Evolutionary conservation across 2,888 invertebrate genomes (phyloP).

Genomic region (Busseola fusca): DNA sequence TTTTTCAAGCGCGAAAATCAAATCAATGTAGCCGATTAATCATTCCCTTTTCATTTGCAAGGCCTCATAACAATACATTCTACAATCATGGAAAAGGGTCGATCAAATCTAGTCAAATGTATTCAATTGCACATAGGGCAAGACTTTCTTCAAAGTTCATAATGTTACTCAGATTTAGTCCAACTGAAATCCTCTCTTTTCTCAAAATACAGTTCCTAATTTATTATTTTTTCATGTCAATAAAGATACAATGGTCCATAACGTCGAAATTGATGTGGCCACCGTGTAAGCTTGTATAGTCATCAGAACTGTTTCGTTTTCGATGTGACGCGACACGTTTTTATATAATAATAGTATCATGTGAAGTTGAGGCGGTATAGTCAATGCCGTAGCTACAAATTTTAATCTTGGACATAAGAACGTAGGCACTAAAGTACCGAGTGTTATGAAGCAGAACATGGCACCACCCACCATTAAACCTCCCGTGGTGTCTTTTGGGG

Average conservation of each 20-base stretch:
- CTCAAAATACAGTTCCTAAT: neutral
- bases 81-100: neutral
- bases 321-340: slow-evolving; percentile 58
- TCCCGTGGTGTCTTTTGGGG: slow-evolving; percentile 62
- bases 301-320: slow-evolving; percentile 67
- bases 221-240: slow-evolving; percentile 38
- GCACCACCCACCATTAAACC: slow-evolving; percentile 63
- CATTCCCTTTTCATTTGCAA: neutral
- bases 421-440: slow-evolving; percentile 69
- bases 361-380: slow-evolving; percentile 76
- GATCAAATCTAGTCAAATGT: neutral
- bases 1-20: neutral
- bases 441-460: slow-evolving; percentile 68
- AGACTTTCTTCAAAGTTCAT: neutral
- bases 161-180: neutral
- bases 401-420: slow-evolving; percentile 71
- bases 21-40: neutral
- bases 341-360: slow-evolving; percentile 72
- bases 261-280: slow-evolving; percentile 68
- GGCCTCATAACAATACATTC: neutral
- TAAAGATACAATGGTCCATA: slow-evolving; percentile 70
- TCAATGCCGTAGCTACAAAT: slow-evolving; percentile 69
- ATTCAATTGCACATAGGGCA: neutral
- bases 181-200: neutral
- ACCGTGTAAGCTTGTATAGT: slow-evolving; percentile 68